These are phyloP conservation scores for Sebastes ruberrimus DNA, from an alignment of 2,797 vertebrate species.

Conservation along the genomic window DNA sequence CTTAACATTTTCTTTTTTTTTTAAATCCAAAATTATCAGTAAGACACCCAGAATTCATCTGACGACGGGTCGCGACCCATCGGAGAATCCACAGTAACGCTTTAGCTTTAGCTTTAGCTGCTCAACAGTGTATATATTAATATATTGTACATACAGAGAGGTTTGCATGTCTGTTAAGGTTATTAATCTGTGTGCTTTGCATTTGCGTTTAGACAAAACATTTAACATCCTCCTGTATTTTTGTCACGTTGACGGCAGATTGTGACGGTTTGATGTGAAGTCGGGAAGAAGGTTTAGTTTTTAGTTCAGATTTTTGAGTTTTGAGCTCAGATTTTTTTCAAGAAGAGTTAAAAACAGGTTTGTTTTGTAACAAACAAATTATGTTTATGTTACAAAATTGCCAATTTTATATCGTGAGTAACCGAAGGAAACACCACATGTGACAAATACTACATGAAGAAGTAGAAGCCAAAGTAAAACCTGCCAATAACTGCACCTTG, in stretches of 20 bases:
- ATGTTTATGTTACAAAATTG: not conserved
- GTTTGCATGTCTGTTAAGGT: too few relatives aligned
- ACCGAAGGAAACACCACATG: accelerated
- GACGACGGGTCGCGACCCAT: too few relatives aligned
- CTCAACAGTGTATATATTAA: not conserved
- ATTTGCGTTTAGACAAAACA: not conserved
- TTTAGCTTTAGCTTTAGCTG: too few relatives aligned
- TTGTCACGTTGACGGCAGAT: not conserved
- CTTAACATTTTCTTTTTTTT: too few relatives aligned
- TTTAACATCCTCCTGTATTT: not conserved
- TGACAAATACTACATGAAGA: not conserved
- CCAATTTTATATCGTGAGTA: not conserved
- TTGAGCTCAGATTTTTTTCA: not conserved
- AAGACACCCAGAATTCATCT: too few relatives aligned
- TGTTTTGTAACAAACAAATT: too few relatives aligned
- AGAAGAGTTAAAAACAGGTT: not conserved
- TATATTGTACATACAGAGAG: slow-evolving; percentile 30
- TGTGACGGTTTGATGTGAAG: too few relatives aligned
- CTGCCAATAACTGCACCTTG: not conserved
- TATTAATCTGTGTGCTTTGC: too few relatives aligned
- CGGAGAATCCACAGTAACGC: too few relatives aligned
- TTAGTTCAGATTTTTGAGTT: not conserved
- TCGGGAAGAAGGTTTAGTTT: too few relatives aligned
- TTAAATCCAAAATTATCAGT: too few relatives aligned
- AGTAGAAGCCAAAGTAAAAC: not conserved